phyloP scores from a whole-genome alignment of 2,888 invertebrate genomes.

The Drosophila ezoana region DNA sequence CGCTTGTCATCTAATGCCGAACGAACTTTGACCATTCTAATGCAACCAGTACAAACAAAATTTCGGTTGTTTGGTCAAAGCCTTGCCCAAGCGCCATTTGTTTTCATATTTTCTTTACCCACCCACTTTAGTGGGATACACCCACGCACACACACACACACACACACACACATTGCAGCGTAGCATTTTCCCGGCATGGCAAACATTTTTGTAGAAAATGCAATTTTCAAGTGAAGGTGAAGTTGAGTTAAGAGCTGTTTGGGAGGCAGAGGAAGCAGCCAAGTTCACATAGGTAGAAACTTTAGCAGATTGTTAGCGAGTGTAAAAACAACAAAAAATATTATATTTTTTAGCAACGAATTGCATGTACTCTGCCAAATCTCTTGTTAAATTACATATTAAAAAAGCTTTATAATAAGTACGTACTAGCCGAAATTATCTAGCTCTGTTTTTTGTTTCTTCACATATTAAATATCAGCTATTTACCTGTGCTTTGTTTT shows the following conservation, averaged over 20 bases:
- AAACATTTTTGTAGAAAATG: conserved; percentile 72
- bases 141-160: conserved; percentile 2
- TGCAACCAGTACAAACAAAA: conserved; percentile 36
- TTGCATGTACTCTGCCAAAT: conserved; percentile 9
- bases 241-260: conserved; percentile 54
- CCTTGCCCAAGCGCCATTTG: conserved; percentile 68
- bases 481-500: too few relatives aligned
- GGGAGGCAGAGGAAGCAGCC: conserved; percentile 4
- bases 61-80: conserved; percentile 50
- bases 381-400: too few relatives aligned
- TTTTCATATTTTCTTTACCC: conserved; percentile 65
- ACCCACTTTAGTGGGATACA: too few relatives aligned
- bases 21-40: conserved; percentile 13
- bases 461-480: too few relatives aligned
- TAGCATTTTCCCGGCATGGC: conserved; percentile 45
- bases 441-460: too few relatives aligned
- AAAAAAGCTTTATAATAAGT: not conserved
- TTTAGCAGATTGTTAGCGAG: conserved; percentile 68
- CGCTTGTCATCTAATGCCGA: conserved; percentile 13
- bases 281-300: conserved; percentile 48
- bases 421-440: too few relatives aligned
- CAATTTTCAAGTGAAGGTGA: conserved; percentile 70
- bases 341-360: conserved; percentile 16
- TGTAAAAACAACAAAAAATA: conserved; percentile 31
- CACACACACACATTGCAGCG: conserved; percentile 8